Conservation (phyloP, 2,113 vertebrate genomes). For the Pteronura brasiliensis region DNA sequence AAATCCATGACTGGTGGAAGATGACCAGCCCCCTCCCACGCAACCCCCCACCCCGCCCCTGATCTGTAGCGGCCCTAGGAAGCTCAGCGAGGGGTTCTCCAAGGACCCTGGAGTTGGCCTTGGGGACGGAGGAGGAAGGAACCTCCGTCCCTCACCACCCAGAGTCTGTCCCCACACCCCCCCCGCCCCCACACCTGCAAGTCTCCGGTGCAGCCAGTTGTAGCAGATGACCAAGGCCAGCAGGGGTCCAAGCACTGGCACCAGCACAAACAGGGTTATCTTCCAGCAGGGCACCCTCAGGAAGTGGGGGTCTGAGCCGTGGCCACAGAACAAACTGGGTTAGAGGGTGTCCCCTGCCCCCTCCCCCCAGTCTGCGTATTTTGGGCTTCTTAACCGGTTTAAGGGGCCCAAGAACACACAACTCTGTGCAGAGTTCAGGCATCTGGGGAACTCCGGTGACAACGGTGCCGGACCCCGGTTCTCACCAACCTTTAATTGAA, state of each 20-base stretch:
- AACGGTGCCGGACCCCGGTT: neutral
- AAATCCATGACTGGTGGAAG: neutral
- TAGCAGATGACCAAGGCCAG: conserved; percentile 76
- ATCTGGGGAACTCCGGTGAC: neutral
- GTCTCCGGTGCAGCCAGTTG: conserved; percentile 74
- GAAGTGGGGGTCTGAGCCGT: conserved; percentile 69
- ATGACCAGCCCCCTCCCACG: neutral
- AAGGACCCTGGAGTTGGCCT: neutral
- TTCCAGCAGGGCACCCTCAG: conserved; percentile 78
- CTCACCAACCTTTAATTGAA: neutral
- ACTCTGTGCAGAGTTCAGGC: neutral
- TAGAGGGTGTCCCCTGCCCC: neutral
- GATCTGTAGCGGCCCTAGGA: neutral
- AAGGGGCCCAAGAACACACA: neutral
- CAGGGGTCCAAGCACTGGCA: conserved; percentile 69
- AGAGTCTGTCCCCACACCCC: too few relatives aligned
- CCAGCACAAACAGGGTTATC: conserved; percentile 65
- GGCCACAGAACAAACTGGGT: neutral
- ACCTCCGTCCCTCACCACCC: neutral
- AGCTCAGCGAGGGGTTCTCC: neutral
- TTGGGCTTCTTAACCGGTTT: neutral
- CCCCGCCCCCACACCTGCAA: conserved; percentile 63
- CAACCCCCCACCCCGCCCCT: neutral
- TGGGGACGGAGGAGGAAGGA: neutral
- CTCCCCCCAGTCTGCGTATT: neutral